These are phyloP conservation scores for Ctenosaura bakeri DNA, from an alignment of 2,797 vertebrate species.

Conservation along the genomic window DNA sequence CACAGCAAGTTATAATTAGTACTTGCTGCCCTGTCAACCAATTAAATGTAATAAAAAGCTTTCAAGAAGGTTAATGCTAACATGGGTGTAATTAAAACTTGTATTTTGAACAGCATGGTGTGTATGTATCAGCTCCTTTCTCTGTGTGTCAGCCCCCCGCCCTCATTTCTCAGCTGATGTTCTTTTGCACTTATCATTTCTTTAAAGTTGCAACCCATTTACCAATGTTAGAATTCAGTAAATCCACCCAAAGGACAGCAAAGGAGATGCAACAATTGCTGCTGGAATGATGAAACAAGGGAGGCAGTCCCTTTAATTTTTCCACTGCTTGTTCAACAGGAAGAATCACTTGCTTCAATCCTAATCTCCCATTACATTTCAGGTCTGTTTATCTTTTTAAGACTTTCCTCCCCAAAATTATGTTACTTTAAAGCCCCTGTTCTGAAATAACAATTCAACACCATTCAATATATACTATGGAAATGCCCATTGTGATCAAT, in stretches of 20 bases:
- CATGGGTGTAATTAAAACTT: constrained; percentile 71
- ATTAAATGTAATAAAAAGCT: constrained; percentile 76
- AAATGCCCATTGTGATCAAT: neutral
- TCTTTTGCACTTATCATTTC: neutral
- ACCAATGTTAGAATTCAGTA: constrained; percentile 5
- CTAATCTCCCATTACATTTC: neutral
- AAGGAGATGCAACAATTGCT: neutral
- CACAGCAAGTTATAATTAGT: constrained; percentile 74
- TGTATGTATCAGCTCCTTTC: constrained; percentile 50
- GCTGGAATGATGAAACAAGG: neutral
- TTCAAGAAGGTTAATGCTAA: constrained; percentile 73
- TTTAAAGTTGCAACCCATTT: neutral
- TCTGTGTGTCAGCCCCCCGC: constrained; percentile 16
- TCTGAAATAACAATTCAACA: neutral
- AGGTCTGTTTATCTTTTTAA: neutral
- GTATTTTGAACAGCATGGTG: constrained; percentile 65
- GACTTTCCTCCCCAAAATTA: neutral
- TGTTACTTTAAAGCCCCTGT: constrained; percentile 5
- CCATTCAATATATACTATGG: neutral
- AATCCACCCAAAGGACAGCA: neutral
- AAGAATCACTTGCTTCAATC: constrained; percentile 10
- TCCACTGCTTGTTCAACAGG: neutral
- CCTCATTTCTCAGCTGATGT: constrained; percentile 61
- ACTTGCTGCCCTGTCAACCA: constrained; percentile 74
- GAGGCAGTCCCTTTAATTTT: neutral